These are phyloP conservation scores for Pelagia noctiluca DNA, from an alignment of 30 jellyfish, hydroid and myxozoan genomes.

Conservation along the genomic window DNA sequence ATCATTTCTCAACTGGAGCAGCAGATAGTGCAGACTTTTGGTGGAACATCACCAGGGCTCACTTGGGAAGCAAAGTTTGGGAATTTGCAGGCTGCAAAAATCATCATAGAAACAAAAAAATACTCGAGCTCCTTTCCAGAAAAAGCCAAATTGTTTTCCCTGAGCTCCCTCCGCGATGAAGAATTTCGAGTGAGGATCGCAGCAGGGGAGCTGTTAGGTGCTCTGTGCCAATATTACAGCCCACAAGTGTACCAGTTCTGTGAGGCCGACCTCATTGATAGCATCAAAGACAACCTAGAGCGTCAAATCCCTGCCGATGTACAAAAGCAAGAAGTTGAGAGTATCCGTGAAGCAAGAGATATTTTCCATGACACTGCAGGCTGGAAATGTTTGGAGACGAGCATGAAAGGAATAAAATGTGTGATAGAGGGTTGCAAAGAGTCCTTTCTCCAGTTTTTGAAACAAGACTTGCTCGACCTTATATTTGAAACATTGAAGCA, in stretches of 20 bases:
- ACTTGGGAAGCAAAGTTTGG: constrained; percentile 91
- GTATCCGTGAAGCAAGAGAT: constrained; percentile 77
- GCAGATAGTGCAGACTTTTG: not conserved
- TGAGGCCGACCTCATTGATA: constrained; percentile 63
- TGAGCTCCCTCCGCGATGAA: constrained; percentile 63
- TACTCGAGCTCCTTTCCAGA: constrained; percentile 38
- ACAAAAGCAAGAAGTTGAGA: constrained; percentile 11
- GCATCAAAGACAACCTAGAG: constrained; percentile 80
- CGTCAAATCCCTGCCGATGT: constrained; percentile 80
- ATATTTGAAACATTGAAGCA: constrained; percentile 84
- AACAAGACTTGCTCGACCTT: constrained; percentile 77
- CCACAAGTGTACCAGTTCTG: constrained; percentile 71
- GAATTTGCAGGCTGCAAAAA: constrained; percentile 74
- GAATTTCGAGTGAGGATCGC: constrained; percentile 95
- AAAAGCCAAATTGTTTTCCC: constrained; percentile 23
- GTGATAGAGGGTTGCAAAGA: constrained; percentile 94
- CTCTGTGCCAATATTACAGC: constrained; percentile 73
- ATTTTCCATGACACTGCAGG: constrained; percentile 99
- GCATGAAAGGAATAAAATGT: constrained; percentile 95
- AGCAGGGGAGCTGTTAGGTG: constrained; percentile 95
- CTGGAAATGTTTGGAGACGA: constrained; percentile 96
- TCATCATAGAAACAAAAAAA: constrained; percentile 38
- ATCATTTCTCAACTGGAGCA: constrained; percentile 12
- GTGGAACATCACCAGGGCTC: constrained; percentile 5
- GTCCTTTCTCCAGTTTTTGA: constrained; percentile 63